Evolutionary conservation across 2,113 vertebrate species (phyloP).

Genomic region (Engystomops pustulosus): DNA sequence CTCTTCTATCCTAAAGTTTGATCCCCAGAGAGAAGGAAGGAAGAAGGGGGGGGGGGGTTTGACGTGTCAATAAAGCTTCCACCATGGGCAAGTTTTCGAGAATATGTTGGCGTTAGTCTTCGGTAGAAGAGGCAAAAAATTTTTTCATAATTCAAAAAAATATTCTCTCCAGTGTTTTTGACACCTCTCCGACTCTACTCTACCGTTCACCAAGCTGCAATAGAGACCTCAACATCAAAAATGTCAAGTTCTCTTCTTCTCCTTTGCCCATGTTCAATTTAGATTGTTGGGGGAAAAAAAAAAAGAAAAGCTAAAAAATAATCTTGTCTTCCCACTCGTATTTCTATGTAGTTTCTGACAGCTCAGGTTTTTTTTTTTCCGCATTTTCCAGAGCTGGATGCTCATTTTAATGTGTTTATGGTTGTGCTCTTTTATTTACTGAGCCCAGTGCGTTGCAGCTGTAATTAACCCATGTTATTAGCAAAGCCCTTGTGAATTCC

Average conservation of each 20-base stretch:
- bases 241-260: constrained; percentile 5
- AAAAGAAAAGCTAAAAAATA: constrained; percentile 61
- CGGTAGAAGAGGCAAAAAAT: too few relatives aligned
- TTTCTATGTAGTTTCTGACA: constrained; percentile 64
- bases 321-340: constrained; percentile 53
- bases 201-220: background rate
- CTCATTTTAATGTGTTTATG: constrained; percentile 80
- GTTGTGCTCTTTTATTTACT: constrained; percentile 82
- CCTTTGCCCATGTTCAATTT: constrained; percentile 1
- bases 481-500: constrained; percentile 81
- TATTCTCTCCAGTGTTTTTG: too few relatives aligned
- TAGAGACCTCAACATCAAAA: constrained; percentile 1
- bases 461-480: constrained; percentile 96
- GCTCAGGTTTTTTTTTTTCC: constrained; percentile 65
- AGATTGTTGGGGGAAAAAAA: constrained; percentile 55
- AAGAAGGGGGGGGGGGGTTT: background rate
- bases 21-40: constrained; percentile 29
- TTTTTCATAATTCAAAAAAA: too few relatives aligned
- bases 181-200: too few relatives aligned
- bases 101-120: background rate
- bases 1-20: constrained; percentile 48
- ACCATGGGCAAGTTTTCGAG: background rate
- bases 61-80: constrained; percentile 37
- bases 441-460: constrained; percentile 82
- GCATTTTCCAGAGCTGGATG: constrained; percentile 68